Base-by-base conservation (phyloP, 2,888 invertebrate species). In the Agrotis exclamationis region DNA sequence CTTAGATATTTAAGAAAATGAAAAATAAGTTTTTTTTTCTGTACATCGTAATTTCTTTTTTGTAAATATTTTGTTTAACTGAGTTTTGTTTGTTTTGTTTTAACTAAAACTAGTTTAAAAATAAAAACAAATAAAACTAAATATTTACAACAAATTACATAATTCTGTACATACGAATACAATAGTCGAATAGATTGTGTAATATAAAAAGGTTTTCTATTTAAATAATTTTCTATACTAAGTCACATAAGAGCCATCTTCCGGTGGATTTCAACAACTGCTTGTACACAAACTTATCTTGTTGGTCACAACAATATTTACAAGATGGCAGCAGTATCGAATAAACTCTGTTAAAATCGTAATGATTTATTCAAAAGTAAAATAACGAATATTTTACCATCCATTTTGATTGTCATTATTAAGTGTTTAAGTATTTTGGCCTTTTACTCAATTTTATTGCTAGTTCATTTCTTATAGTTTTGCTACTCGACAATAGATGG, bases 401-500 rank as follows among this genome's bases (percentile, higher is more conserved):
- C 5, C 33, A 5, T 33, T 33, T 6, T 33, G 7, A 33, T 33
- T 33, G 33, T 6, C 7, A 33, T 6, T 33, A n/a, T n/a, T n/a
- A n/a, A n/a, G n/a, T n/a, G n/a, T n/a, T n/a, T n/a, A n/a, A 5
- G 13, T 54, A 1, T 48, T 9, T 5, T 3, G 18, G 6, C 6
- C 3, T 14, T 1, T 16, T 24, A 0, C 0, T n/a, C 16, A 3
- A 13, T 24, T 14, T 7, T 45, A 11, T 4, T 6, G 16, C 18
- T 0, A 13, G 4, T 14, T 33, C 11, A 6, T 16, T 13, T 63
- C 63, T 57, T 47, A 22, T 16, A 58, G 28, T 58, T 51, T 0
- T 0, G 56, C 86, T 87, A 87, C 76, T 88, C 74, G 67, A 57
- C 72, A 69, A 81, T 73, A 91, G 91, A 86, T 88, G 87, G 80